Base-by-base conservation (phyloP, 35 echinoderm and acorn worm species). In the Eucidaris tribuloides region DNA sequence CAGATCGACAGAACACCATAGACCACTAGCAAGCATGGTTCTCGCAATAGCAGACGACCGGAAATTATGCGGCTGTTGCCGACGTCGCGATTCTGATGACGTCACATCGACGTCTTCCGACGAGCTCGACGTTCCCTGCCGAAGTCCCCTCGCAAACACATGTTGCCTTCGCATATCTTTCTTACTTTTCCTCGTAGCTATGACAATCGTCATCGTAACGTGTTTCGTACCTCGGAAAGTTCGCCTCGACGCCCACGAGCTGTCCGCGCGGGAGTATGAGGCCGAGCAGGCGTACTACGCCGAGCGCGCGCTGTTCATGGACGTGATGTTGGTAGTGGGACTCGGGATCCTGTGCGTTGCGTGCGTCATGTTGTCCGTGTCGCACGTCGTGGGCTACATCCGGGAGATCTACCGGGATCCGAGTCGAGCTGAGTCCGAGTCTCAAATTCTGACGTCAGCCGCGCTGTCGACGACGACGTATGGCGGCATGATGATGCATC, bases 201-300 rank as follows among this genome's bases (percentile, higher is more conserved):
- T 74, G 7, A 74, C 25, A 41, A 43, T 36, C 68, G 35, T 74
- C 36, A 40, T 44, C 15, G 37, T 74, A 33, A 44, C 35, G 14
- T 74, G 68, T 41, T 13, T 74, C 5, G 68, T 74, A 7, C 68
- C 68, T 31, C 68, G 68, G 9, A 74, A 38, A 9, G 68, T 74
- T n/a, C 14, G 44, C 9, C 40, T 74, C 28, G 68, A 74, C 68
- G 68, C 28, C 24, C 68, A 74, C 9, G 14, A 7, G 27, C 43
- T 84, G 9, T 31, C 82, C 18, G 82, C 82, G 14, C 39, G 82
- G 23, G 82, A 65, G 62, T 84, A 84, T 63, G 82, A 84, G 42
- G 82, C 82, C 27, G 20, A 45, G 61, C 23, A 42, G 33, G 13
- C 30, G 62, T 29, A 66, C 27, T 84, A 71, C 46, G 35, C 63